These are phyloP conservation scores for Yponomeuta sedellus DNA, from an alignment of 2,888 invertebrate species.

Conservation along the genomic window DNA sequence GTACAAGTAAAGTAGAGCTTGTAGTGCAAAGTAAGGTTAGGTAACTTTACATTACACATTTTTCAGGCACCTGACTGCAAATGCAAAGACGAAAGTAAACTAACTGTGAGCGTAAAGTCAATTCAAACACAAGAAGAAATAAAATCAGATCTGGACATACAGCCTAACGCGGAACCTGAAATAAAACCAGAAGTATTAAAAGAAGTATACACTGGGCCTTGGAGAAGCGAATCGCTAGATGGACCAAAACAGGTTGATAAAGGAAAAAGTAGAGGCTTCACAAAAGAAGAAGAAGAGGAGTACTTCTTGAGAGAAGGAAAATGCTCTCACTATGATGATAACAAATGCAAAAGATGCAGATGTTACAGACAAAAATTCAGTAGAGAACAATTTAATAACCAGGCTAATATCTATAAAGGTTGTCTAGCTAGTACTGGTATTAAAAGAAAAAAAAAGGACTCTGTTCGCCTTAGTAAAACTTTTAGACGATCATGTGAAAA, in stretches of 20 bases:
- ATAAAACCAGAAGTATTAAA: not conserved
- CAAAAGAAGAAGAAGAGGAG: not conserved
- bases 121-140: not conserved
- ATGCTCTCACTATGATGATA: not conserved
- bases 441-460: not conserved
- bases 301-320: conserved; percentile 3
- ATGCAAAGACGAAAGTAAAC: not conserved
- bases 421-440: not conserved
- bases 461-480: not conserved
- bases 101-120: not conserved
- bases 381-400: not conserved
- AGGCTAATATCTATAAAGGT: not conserved
- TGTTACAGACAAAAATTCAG: not conserved
- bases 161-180: not conserved
- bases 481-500: not conserved
- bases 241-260: not conserved
- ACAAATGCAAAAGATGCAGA: not conserved
- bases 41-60: not conserved
- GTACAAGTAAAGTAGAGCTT: no score
- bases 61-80: not conserved
- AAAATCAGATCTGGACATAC: not conserved
- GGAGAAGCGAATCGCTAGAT: not conserved
- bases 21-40: not conserved
- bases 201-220: not conserved
- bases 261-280: not conserved